Evolutionary conservation across 30 jellyfish, hydroid and myxozoan genomes (phyloP).

Genomic region (Rhopilema esculentum): DNA sequence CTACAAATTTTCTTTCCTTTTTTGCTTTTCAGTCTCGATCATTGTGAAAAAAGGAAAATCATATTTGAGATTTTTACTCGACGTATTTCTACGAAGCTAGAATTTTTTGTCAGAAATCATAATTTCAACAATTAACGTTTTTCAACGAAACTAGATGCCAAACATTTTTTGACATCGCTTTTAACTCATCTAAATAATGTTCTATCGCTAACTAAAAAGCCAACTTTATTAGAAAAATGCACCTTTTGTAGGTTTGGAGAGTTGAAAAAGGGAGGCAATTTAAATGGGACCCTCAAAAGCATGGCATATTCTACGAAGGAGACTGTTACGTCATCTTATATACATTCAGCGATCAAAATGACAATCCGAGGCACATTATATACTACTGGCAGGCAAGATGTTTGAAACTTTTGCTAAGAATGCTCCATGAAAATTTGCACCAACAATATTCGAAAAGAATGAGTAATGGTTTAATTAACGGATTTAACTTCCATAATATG

Average conservation of each 20-base stretch:
- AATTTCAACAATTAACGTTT: no score
- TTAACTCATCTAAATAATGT: no score
- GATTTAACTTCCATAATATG: no score
- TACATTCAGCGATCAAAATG: slow-evolving; percentile 23
- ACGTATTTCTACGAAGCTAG: no score
- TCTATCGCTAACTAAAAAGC: no score
- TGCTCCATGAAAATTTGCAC: background rate
- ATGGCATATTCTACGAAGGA: slow-evolving; percentile 83
- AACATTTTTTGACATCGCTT: no score
- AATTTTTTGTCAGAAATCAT: no score
- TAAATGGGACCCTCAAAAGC: slow-evolving; percentile 62
- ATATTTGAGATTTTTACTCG: no score
- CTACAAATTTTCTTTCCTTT: background rate
- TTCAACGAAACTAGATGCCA: no score
- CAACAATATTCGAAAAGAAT: no score
- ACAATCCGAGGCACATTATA: slow-evolving; percentile 54
- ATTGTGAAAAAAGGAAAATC: background rate
- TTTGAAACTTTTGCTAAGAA: background rate
- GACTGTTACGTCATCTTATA: slow-evolving; percentile 83
- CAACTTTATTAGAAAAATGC: no score
- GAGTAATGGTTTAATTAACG: no score
- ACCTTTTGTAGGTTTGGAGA: slow-evolving; percentile 94
- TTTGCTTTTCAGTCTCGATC: background rate
- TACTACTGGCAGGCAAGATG: slow-evolving; percentile 88
- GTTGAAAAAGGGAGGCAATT: slow-evolving; percentile 57